These are phyloP conservation scores for Siphamia tubifer DNA, from an alignment of 2,113 vertebrate species.

Conservation along the genomic window DNA sequence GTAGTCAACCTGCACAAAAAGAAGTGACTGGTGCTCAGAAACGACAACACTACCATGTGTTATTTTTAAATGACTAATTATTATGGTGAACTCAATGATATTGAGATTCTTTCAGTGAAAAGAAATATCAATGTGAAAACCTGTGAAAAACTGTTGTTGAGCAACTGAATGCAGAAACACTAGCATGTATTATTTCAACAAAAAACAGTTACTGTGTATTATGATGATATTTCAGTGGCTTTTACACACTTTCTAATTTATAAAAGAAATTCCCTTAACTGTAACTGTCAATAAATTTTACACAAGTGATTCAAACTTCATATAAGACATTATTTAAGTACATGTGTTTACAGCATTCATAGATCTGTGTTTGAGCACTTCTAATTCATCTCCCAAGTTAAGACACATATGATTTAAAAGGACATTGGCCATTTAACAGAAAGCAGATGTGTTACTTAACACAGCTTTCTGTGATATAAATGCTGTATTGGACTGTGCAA, in stretches of 20 bases:
- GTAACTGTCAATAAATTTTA: neutral
- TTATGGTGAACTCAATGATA: too few relatives aligned
- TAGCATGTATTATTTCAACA: too few relatives aligned
- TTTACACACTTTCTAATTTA: too few relatives aligned
- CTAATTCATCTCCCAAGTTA: slow-evolving; percentile 5
- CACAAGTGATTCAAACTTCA: neutral
- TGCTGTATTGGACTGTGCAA: slow-evolving; percentile 2
- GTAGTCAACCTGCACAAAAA: slow-evolving; percentile 89
- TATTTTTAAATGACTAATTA: neutral
- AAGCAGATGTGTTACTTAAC: slow-evolving; percentile 47
- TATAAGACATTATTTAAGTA: neutral
- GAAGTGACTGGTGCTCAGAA: neutral
- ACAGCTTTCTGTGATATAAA: slow-evolving; percentile 9
- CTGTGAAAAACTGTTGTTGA: too few relatives aligned
- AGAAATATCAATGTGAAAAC: too few relatives aligned
- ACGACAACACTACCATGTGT: neutral
- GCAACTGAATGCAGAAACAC: too few relatives aligned
- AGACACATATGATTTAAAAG: slow-evolving; percentile 6
- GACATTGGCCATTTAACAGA: slow-evolving; percentile 16
- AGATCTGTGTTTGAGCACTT: neutral
- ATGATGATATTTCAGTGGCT: too few relatives aligned
- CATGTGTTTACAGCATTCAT: neutral
- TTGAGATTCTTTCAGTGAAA: too few relatives aligned
- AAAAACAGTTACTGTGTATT: too few relatives aligned
- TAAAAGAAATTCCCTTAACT: too few relatives aligned